phyloP scores from a whole-genome alignment of 1,140 invertebrate genomes.

The Chelonus insularis region DNA sequence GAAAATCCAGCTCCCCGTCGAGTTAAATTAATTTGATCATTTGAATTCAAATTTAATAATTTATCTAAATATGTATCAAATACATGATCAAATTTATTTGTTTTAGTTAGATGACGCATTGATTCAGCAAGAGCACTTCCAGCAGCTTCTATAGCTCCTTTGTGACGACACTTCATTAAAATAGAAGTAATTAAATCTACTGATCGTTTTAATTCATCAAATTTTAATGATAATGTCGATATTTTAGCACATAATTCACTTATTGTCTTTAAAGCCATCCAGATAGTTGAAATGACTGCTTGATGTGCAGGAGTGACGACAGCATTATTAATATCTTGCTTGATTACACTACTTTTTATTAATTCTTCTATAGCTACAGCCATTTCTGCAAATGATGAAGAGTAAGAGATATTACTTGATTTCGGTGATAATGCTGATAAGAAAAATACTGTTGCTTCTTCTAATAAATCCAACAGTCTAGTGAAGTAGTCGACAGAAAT shows the following conservation, averaged over 20 bases:
- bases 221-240: constrained; percentile 41
- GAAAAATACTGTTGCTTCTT: constrained; percentile 50
- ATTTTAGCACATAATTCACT: constrained; percentile 61
- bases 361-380: constrained; percentile 60
- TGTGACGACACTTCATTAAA: constrained; percentile 74
- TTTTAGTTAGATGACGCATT: constrained; percentile 40
- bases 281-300: constrained; percentile 73
- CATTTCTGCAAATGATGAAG: constrained; percentile 67
- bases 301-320: constrained; percentile 67
- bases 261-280: constrained; percentile 77
- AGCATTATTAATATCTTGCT: constrained; percentile 49
- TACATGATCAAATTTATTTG: constrained; percentile 33
- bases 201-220: constrained; percentile 54
- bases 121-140: constrained; percentile 64
- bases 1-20: constrained; percentile 76
- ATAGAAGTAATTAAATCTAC: constrained; percentile 65
- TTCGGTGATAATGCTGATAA: constrained; percentile 49
- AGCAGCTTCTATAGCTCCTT: constrained; percentile 78
- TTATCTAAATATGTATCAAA: constrained; percentile 37
- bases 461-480: constrained; percentile 45
- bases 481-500: constrained; percentile 28
- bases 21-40: constrained; percentile 62
- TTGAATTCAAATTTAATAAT: constrained; percentile 35
- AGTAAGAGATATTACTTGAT: constrained; percentile 46
- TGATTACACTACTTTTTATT: constrained; percentile 39